Base-by-base conservation (phyloP, 2,797 vertebrate species). In the Capromys pilorides region DNA sequence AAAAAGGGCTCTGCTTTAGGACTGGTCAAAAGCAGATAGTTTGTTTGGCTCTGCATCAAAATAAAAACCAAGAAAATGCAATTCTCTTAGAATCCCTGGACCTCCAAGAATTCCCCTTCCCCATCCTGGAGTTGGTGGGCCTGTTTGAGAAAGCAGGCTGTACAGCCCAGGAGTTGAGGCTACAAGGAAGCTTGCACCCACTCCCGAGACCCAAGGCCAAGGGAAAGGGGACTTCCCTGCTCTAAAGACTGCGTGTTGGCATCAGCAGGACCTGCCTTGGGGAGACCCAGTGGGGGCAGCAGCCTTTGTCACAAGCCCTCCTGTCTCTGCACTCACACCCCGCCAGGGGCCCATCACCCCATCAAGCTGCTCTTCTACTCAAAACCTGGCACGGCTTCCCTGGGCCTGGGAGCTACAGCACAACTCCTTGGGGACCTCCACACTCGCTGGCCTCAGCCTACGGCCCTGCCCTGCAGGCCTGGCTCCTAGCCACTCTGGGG, bases 11-110 rank as follows among this genome's bases (percentile, higher is more conserved):
- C 28, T 89, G 45, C 54, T 88, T 19, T 49, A 36, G 59, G 80
- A 33, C 39, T 51, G 12, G n/a, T 54, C 19, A 66, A 51, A 82
- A 11, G 5, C 49, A 26, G 39, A 33, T 6, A 62, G 59, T 61
- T 57, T n/a, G 36, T 83, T n/a, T 67, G 59, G 28, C 51, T 67
- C 9, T 10, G 61, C 57, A 75, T 77, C 49, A 22, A 86, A 86
- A 91, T 75, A 19, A 51, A 91, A 90, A 75, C 12, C 4, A 49
- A 64, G 75, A 26, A 33, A 92, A n/a, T 22, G 28, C 36, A 41
- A 81, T 78, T 93, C 49, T 90, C 45, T 78, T 19, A 18, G 64
- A 85, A 54, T 86, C 86, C 75, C 77, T 79, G 69, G 69, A 36
- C 19, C 61, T 57, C 45, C 16, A 54, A 83, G 71, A 66, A 61